phyloP scores from a whole-genome alignment of 2,797 vertebrate genomes.

The Cuniculus paca region DNA sequence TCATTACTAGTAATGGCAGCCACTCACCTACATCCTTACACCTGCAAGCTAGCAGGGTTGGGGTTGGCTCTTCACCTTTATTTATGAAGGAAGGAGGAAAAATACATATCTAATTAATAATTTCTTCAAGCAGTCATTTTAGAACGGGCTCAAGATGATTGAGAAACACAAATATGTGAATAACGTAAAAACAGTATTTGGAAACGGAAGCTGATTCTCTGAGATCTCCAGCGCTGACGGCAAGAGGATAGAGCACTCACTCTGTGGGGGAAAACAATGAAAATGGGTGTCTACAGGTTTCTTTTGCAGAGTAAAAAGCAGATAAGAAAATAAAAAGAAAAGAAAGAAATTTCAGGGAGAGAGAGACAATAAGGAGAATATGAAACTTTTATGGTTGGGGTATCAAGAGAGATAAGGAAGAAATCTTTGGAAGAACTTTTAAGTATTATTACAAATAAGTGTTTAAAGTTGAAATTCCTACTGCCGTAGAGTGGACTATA shows the following conservation, averaged over 20 bases:
- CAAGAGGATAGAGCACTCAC: not conserved
- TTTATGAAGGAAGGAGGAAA: not conserved
- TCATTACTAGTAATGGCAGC: not conserved
- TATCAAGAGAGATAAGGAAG: not conserved
- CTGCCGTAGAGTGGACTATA: not conserved
- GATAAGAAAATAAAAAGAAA: not conserved
- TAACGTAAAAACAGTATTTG: not conserved
- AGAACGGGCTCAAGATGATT: not conserved
- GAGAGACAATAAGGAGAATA: not conserved
- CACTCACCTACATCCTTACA: not conserved
- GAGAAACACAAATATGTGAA: not conserved
- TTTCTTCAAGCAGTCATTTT: not conserved
- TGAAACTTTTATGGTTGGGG: not conserved
- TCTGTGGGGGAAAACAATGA: not conserved
- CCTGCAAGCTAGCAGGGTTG: not conserved
- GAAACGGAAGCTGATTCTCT: not conserved
- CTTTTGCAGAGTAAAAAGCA: not conserved
- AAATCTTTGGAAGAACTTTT: not conserved
- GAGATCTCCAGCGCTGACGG: not conserved
- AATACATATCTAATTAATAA: not conserved
- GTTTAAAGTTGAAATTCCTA: not conserved
- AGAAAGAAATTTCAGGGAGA: not conserved
- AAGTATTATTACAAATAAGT: not conserved
- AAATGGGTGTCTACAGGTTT: fast-evolving
- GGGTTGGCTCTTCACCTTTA: not conserved